These are phyloP conservation scores for Phaethon lepturus DNA, from an alignment of 2,113 vertebrate genomes.

Conservation along the genomic window DNA sequence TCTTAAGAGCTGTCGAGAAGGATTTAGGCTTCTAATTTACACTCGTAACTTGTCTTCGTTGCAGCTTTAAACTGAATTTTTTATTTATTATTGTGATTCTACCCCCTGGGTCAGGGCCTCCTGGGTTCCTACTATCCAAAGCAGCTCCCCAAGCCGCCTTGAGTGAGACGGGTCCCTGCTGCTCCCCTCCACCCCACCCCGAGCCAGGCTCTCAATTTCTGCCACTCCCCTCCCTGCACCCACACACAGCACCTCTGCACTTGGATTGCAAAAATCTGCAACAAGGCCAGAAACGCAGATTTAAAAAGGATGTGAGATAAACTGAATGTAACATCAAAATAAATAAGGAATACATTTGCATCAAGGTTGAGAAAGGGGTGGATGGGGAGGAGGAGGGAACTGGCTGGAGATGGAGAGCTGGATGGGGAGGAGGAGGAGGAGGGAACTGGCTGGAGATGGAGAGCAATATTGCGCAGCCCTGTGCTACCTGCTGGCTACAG, in stretches of 20 bases:
- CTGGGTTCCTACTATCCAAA: neutral
- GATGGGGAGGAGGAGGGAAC: neutral
- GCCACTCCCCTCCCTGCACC: neutral
- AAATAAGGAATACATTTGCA: neutral
- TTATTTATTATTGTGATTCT: neutral
- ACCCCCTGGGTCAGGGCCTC: fast-evolving
- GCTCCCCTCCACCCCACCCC: too few relatives aligned
- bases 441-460: neutral
- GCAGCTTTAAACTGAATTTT: neutral
- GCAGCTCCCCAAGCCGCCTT: neutral
- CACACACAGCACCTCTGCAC: fast-evolving
- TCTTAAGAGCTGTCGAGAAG: neutral
- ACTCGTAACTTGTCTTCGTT: neutral
- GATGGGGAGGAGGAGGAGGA: neutral
- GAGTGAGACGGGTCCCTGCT: neutral
- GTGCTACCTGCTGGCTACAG: neutral
- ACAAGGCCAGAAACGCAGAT: neutral
- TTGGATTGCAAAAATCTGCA: neutral
- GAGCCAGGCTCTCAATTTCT: fast-evolving
- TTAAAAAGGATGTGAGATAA: neutral
- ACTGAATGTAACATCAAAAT: neutral
- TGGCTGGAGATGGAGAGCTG: neutral
- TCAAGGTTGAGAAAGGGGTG: neutral
- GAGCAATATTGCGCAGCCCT: neutral
- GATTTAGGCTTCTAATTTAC: constrained; percentile 18